Evolutionary conservation across 2,888 invertebrate genomes (phyloP), one percentile per base, ranked within the genome.

Genomic region (Clunio marinus): DNA sequence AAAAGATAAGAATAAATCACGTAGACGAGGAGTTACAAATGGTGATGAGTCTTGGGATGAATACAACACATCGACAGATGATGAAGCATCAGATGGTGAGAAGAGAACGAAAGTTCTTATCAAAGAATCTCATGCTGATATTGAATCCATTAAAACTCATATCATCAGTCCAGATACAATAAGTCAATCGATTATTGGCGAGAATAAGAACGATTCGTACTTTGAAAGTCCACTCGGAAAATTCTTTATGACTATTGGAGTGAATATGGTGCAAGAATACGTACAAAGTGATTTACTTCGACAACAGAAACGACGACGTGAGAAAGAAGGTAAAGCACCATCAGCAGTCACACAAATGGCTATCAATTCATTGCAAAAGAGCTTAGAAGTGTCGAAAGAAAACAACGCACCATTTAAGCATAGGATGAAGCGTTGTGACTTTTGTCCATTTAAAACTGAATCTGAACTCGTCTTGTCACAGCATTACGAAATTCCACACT

Each of bases 261-360:
- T 91, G 69, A 93, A 91, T 76, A 83, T 94, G 71, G 95, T 94
- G 1, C 93, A 94, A 77, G 95, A 96, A 76, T 90, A 87, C 77
- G 96, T 96, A 20, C 96, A 96, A 80, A 86, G 87, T n/a, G 96
- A 96, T 81, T 81, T 96, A 69, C 81, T 96, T 68, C 87, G 89
- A 72, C 88, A 92, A 74, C 93, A 95, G 76, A 90, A 89, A 76
- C 84, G 91, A 58, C 93, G 93, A 76, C 85, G 89, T 20, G 87
- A 88, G 72, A 86, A 87, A 72, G 88, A 86, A 78, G 82, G 84
- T 63, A 84, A 86, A 69, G 81, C 84, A 71, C 83, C 84, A 75
- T 83, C 88, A 5, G 83, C 83, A 67, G 83, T 84, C 71, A 88
- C 90, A 13, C 88, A 90, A 75, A 81, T 85, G 75, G 89, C 91